Evolutionary conservation across 2,113 vertebrate genomes (phyloP).

Genomic region (Damaliscus lunatus): DNA sequence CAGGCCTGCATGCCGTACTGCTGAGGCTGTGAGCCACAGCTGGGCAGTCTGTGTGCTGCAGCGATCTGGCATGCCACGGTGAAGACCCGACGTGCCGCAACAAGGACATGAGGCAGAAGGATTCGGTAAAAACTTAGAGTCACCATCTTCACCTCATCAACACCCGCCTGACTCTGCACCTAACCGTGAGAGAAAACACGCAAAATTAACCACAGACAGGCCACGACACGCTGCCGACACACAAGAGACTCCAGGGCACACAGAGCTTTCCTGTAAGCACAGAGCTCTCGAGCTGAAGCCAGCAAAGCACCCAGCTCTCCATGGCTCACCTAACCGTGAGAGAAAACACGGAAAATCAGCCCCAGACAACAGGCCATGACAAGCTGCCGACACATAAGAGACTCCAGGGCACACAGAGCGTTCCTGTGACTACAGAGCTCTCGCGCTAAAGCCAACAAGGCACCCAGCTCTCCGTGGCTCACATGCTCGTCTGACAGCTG

Average conservation of each 20-base stretch:
- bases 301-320: background rate
- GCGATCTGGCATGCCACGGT: background rate
- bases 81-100: background rate
- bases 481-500: background rate
- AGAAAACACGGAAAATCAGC: background rate
- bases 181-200: background rate
- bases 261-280: background rate
- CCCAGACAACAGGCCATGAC: background rate
- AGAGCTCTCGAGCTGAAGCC: background rate
- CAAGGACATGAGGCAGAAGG: background rate
- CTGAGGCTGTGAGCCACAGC: background rate
- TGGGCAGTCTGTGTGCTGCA: background rate
- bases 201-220: background rate
- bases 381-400: background rate
- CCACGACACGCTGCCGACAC: background rate
- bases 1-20: rapidly evolving
- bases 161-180: background rate
- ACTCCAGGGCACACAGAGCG: background rate
- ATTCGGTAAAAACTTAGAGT: background rate
- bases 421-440: background rate
- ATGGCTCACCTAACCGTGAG: background rate
- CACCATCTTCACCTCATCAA: background rate
- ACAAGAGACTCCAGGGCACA: background rate
- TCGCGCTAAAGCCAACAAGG: background rate
- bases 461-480: background rate